phyloP scores from a whole-genome alignment of 2,113 vertebrate species.

The Ochotona princeps region DNA sequence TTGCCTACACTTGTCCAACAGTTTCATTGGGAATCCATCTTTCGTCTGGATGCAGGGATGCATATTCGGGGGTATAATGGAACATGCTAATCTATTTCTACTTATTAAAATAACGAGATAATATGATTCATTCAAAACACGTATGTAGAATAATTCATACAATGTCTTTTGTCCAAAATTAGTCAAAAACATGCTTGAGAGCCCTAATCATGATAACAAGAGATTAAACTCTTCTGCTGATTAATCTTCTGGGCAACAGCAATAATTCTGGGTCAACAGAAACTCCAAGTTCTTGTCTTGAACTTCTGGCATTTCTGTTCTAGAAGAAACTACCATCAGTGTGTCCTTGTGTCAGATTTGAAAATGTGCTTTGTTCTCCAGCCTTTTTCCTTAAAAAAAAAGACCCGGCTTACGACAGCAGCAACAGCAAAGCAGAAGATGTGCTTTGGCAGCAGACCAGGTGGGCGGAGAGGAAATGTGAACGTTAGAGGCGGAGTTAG shows the following conservation, averaged over 20 bases:
- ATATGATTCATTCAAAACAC: neutral
- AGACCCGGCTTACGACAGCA: neutral
- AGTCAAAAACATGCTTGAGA: neutral
- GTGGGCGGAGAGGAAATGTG: neutral
- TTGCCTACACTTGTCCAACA: too few species aligned
- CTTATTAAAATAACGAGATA: too few species aligned
- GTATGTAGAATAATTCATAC: neutral
- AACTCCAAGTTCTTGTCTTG: neutral
- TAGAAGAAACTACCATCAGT: neutral
- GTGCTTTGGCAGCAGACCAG: neutral
- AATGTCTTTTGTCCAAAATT: neutral
- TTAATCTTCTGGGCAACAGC: neutral
- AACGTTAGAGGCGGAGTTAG: neutral
- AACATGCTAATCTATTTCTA: too few species aligned
- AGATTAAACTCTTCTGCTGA: neutral
- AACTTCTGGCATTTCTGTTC: constrained; percentile 48
- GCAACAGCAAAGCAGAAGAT: constrained; percentile 39
- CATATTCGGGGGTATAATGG: too few species aligned
- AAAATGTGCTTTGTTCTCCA: constrained; percentile 53
- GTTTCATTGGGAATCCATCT: too few species aligned
- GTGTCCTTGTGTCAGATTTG: constrained; percentile 3
- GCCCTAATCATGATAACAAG: neutral
- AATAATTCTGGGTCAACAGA: neutral
- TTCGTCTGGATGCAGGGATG: too few species aligned
- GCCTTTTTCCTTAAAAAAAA: constrained; percentile 17